These are phyloP conservation scores for Exocentrus adspersus DNA, from an alignment of 2,888 invertebrate genomes.

Conservation along the genomic window DNA sequence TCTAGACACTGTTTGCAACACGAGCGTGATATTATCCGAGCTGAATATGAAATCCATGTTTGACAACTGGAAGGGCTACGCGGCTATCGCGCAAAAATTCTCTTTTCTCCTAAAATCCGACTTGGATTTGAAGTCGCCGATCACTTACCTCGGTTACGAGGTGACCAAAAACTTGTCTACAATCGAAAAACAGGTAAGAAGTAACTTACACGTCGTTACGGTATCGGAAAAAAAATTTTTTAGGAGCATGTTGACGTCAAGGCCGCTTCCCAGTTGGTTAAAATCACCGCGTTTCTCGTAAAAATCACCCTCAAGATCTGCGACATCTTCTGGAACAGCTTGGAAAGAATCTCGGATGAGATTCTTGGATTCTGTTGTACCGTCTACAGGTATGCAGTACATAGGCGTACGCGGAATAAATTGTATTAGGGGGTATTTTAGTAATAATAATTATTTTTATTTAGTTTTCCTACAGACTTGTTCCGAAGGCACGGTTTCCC, in stretches of 20 bases:
- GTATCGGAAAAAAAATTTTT: too few species aligned
- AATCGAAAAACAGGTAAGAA: constrained; percentile 22
- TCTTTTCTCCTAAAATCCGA: constrained; percentile 57
- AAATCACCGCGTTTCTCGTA: constrained; percentile 65
- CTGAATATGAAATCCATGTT: constrained; percentile 68
- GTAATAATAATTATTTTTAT: constrained; percentile 14
- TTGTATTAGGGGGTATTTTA: too few species aligned
- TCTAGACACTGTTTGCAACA: constrained; percentile 64
- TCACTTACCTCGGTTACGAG: constrained; percentile 39
- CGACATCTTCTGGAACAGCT: constrained; percentile 56
- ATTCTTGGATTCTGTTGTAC: constrained; percentile 40
- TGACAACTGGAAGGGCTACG: constrained; percentile 68
- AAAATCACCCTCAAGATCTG: constrained; percentile 65
- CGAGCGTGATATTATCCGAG: constrained; percentile 64
- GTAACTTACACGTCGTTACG: too few species aligned
- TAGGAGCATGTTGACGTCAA: constrained; percentile 64
- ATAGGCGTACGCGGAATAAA: too few species aligned
- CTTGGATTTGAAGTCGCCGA: constrained; percentile 50
- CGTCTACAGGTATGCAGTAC: constrained; percentile 40
- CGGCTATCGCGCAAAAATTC: constrained; percentile 65
- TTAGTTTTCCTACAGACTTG: constrained; percentile 30
- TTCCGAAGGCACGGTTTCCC: constrained; percentile 16
- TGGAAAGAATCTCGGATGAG: constrained; percentile 31
- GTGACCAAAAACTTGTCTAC: constrained; percentile 47
- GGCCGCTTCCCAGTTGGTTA: constrained; percentile 62